phyloP scores from a whole-genome alignment of 2,888 invertebrate genomes.

The Drosophila prolongata region DNA sequence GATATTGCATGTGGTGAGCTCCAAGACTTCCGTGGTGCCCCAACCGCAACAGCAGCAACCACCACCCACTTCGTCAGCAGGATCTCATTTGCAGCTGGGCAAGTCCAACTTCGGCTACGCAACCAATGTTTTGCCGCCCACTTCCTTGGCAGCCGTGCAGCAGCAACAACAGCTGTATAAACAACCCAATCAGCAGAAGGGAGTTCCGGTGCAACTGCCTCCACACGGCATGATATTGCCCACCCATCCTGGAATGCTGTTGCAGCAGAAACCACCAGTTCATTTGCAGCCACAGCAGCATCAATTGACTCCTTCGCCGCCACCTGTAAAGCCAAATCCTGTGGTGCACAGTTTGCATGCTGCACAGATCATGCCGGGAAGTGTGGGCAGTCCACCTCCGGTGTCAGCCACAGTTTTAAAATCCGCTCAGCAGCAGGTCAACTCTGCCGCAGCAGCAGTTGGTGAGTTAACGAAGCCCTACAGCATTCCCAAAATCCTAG shows the following conservation, averaged over 20 bases:
- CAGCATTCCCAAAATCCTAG: fast-evolving
- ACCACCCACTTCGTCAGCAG: constrained; percentile 33
- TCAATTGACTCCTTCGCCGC: constrained; percentile 79
- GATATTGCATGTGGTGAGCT: constrained; percentile 80
- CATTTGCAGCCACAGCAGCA: constrained; percentile 81
- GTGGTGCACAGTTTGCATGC: constrained; percentile 77
- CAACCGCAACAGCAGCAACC: constrained; percentile 48
- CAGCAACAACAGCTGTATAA: constrained; percentile 74
- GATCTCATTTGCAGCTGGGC: constrained; percentile 47
- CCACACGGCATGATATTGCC: constrained; percentile 78
- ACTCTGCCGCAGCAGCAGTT: constrained; percentile 82
- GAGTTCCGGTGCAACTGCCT: constrained; percentile 65
- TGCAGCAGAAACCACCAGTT: constrained; percentile 71
- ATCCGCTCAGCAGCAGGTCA: constrained; percentile 62
- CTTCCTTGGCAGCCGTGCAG: constrained; percentile 53
- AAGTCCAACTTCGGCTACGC: constrained; percentile 64
- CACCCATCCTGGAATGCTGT: constrained; percentile 67
- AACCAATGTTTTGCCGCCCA: constrained; percentile 37
- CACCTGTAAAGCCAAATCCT: constrained; percentile 81
- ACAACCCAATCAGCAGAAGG: constrained; percentile 62
- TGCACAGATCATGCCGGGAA: constrained; percentile 84
- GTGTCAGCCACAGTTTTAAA: constrained; percentile 57
- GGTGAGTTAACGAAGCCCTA: constrained; percentile 68
- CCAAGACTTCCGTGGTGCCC: constrained; percentile 72
- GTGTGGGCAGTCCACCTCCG: constrained; percentile 86